Conservation (phyloP, 2,797 vertebrate genomes). For the Sebastes reedi region DNA sequence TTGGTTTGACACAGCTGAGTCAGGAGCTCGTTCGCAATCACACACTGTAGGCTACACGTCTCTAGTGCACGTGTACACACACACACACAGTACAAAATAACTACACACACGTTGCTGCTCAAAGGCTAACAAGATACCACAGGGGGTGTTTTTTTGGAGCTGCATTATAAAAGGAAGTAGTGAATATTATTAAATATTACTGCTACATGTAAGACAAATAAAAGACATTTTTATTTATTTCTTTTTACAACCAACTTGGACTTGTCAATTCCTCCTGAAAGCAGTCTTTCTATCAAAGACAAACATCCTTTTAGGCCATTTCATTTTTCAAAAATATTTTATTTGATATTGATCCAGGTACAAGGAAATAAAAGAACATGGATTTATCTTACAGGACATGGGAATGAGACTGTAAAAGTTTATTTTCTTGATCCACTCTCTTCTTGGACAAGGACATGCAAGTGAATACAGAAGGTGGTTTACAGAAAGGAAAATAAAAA, state of each 20-base stretch:
- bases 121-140: conserved; percentile 16
- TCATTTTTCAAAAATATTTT: conserved; percentile 87
- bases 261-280: not conserved
- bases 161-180: not conserved
- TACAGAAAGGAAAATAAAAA: conserved; percentile 58
- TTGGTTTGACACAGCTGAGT: conserved; percentile 66
- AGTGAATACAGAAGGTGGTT: conserved; percentile 76
- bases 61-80: not conserved
- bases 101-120: conserved; percentile 20
- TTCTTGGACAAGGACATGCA: conserved; percentile 82
- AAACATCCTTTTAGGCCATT: conserved; percentile 47
- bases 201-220: not conserved
- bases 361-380: conserved; percentile 82
- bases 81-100: not conserved
- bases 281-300: not conserved
- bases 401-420: conserved; percentile 78
- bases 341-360: conserved; percentile 85
- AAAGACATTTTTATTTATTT: not conserved
- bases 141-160: not conserved
- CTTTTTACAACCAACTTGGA: not conserved
- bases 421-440: conserved; percentile 74
- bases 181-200: not conserved
- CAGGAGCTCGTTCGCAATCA: conserved; percentile 47
- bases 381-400: conserved; percentile 81
- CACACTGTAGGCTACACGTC: not conserved